Percentiles rank a stretch among this genome's conserved stretches.
These are phyloP conservation scores for Melanostoma scalare DNA, from an alignment of 2,888 invertebrate species.

Conservation along the genomic window DNA sequence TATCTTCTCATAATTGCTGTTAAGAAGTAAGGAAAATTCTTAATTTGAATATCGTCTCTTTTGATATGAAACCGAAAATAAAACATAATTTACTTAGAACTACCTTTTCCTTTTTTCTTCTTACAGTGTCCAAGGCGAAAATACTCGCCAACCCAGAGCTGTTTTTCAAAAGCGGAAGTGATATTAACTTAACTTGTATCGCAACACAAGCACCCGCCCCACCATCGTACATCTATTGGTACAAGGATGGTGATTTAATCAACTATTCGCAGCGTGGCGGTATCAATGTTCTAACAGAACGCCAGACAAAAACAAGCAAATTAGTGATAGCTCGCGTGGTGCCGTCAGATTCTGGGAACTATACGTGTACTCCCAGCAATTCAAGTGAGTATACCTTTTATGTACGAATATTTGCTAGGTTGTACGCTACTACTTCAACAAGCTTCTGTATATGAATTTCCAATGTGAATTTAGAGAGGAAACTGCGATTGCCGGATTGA, in stretches of 20 bases:
- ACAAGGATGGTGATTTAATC: conserved; percentile 89
- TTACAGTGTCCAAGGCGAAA: conserved; percentile 92
- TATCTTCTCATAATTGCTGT: too few species aligned
- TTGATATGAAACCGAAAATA: too few species aligned
- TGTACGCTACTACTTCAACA: not conserved
- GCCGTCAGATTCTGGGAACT: conserved; percentile 92
- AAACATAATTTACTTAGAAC: not conserved
- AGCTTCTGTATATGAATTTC: conserved; percentile 3
- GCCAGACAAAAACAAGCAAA: conserved; percentile 90
- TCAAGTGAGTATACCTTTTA: conserved; percentile 83
- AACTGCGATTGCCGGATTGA: not conserved
- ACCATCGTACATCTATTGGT: conserved; percentile 89
- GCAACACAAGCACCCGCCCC: conserved; percentile 86
- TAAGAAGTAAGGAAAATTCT: too few species aligned
- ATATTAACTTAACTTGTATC: conserved; percentile 93
- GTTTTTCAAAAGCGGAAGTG: conserved; percentile 92
- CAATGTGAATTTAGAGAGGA: conserved; percentile 5
- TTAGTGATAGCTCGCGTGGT: conserved; percentile 91
- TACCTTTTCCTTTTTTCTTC: conserved; percentile 22
- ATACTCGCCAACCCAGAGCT: conserved; percentile 91
- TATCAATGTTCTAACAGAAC: conserved; percentile 92
- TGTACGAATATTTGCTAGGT: conserved; percentile 5
- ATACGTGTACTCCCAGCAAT: conserved; percentile 93
- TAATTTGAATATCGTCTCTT: too few species aligned
- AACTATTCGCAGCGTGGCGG: conserved; percentile 92